Percentiles rank a stretch among this genome's conserved stretches.
phyloP scores from a whole-genome alignment of 2,888 invertebrate genomes.

The Erpobdella octoculata region DNA sequence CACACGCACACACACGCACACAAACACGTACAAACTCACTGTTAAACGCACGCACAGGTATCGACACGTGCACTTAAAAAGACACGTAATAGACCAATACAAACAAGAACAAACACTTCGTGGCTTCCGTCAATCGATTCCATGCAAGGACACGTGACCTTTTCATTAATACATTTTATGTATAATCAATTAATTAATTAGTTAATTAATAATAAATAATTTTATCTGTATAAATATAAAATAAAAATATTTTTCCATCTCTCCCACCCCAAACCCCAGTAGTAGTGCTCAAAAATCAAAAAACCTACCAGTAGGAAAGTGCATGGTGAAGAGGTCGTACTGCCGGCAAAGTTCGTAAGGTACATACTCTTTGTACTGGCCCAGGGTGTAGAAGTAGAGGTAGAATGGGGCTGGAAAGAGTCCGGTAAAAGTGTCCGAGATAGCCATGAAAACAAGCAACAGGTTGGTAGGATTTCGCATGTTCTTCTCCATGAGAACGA shows the following conservation, averaged over 20 bases:
- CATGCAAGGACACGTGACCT: not conserved
- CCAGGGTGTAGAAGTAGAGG: not conserved
- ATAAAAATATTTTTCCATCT: no score
- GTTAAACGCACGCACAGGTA: not conserved
- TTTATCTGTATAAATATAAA: no score
- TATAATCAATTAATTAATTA: no score
- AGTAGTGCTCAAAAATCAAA: no score
- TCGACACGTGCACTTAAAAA: not conserved
- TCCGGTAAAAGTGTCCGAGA: constrained; percentile 76
- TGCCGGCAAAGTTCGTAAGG: not conserved
- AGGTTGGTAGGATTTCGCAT: constrained; percentile 86
- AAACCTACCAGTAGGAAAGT: constrained; percentile 8
- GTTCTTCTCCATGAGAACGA: constrained; percentile 69
- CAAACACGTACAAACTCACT: not conserved
- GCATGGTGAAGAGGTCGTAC: not conserved
- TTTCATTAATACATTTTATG: not conserved
- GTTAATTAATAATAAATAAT: no score
- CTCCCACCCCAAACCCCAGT: no score
- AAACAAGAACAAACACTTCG: not conserved
- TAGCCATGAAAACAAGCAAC: constrained; percentile 86
- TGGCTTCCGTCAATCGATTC: not conserved
- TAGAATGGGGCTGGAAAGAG: not conserved
- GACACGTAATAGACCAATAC: no score
- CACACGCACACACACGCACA: constrained; percentile 1
- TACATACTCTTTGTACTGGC: not conserved